Evolutionary conservation across 2,888 invertebrate species (phyloP), one percentile per base, ranked within the genome.

Genomic region (Drosophila tripunctata): DNA sequence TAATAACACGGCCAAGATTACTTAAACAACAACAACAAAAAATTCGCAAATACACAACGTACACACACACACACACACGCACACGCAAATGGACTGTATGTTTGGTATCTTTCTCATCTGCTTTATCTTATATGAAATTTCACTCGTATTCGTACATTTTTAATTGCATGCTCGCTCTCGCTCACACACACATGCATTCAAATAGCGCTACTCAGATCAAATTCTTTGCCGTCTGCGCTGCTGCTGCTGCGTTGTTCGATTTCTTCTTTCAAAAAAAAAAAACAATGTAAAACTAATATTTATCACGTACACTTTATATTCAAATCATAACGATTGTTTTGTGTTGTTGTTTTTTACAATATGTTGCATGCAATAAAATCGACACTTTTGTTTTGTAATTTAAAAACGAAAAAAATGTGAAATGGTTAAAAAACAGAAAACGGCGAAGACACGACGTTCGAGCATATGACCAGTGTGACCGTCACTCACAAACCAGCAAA

Each of bases 1-100:
- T 68, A 72, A 69, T 67, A 71, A 71, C 87, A 83, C 81, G 84
- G 84, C 71, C 84, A 80, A 86, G 78, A 79, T 70, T 78, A 72
- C 82, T 85, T 74, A 78, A 87, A 87, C 88, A 74, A n/a, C n/a
- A n/a, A n/a, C n/a, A n/a, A n/a, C n/a, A n/a, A n/a, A n/a, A 81
- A 76, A 71, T 44, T 66, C 67, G 65, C 73, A 52, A n/a, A 74
- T 33, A 40, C 56, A 40, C 38, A 17, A 38, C 47, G 14, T 24
- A 35, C 55, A 35, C 63, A 63, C 38, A 62, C 48, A 51, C 45
- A 33, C 15, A 45, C 41, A 41, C 12, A 62, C 22, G 41, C 24
- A 3, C 55, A 38, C 66, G 66, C 56, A 65, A 10, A 44, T 19
- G 40, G 24, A 43, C 14, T 27, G 35, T 57, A 14, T 64, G 27